Percentiles rank a stretch among this genome's conserved stretches.
Conservation (phyloP, 1,140 invertebrate species). For the Drosophila ambigua region DNA sequence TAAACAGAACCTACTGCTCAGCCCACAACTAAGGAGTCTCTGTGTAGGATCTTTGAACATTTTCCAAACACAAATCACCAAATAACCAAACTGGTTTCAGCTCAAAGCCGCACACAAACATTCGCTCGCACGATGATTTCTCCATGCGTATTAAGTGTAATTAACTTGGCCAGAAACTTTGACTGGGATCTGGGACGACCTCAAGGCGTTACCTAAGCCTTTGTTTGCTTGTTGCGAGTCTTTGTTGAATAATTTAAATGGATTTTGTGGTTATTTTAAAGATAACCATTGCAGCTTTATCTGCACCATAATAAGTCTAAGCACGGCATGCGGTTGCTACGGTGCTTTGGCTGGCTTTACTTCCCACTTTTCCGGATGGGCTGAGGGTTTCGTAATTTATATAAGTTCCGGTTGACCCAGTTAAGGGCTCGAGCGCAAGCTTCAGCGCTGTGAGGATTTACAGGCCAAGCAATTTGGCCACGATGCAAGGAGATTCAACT, state of each 20-base stretch:
- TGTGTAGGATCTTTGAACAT: slow-evolving; percentile 12
- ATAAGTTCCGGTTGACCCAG: slow-evolving; percentile 75
- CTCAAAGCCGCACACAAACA: slow-evolving; percentile 42
- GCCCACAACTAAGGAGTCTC: neutral
- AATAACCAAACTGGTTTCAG: slow-evolving; percentile 70
- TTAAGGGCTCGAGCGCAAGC: slow-evolving; percentile 23
- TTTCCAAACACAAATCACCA: slow-evolving; percentile 63
- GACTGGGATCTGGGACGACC: slow-evolving; percentile 16
- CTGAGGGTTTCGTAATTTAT: slow-evolving; percentile 38
- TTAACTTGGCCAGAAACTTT: slow-evolving; percentile 67
- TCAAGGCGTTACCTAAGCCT: slow-evolving; percentile 39
- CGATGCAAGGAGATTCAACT: slow-evolving; percentile 6
- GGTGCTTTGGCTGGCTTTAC: slow-evolving; percentile 7
- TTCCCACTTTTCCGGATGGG: slow-evolving; percentile 41
- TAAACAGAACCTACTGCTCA: neutral
- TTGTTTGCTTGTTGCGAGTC: slow-evolving; percentile 50
- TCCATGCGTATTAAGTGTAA: slow-evolving; percentile 75
- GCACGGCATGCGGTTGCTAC: slow-evolving; percentile 18
- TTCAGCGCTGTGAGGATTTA: slow-evolving; percentile 55
- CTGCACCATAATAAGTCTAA: slow-evolving; percentile 58
- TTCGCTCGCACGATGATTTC: slow-evolving; percentile 32
- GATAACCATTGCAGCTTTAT: slow-evolving; percentile 67
- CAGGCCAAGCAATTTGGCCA: slow-evolving; percentile 42
- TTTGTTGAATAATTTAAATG: slow-evolving; percentile 74
- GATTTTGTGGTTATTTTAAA: slow-evolving; percentile 79